phyloP scores from a whole-genome alignment of 1,140 invertebrate genomes.

The Drosophila bipectinata region DNA sequence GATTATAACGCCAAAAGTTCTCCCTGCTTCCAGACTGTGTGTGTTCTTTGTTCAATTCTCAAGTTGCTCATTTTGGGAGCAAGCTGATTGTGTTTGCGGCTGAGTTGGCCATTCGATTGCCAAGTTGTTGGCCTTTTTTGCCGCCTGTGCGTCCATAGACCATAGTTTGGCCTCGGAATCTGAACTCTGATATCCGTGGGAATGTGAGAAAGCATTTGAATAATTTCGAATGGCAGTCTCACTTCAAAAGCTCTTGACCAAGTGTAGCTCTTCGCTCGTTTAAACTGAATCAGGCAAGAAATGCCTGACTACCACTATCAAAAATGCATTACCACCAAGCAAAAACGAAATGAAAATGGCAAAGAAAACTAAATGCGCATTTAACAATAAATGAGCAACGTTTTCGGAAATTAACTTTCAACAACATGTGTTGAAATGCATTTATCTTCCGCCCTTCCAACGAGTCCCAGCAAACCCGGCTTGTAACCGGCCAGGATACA shows the following conservation, averaged over 20 bases:
- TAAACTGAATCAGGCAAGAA: conserved; percentile 52
- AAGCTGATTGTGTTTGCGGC: conserved; percentile 47
- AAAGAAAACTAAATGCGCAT: conserved; percentile 63
- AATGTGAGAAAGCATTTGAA: conserved; percentile 15
- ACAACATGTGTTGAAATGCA: conserved; percentile 80
- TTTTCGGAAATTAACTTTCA: conserved; percentile 80
- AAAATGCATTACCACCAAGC: conserved; percentile 64
- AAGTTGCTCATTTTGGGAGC: conserved; percentile 51
- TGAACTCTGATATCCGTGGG: conserved; percentile 11
- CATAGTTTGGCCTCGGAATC: not conserved
- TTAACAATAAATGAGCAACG: conserved; percentile 75
- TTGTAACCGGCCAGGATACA: conserved; percentile 7
- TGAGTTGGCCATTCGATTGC: conserved; percentile 47
- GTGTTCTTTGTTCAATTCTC: conserved; percentile 53
- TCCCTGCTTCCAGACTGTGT: conserved; percentile 23
- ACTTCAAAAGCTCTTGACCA: conserved; percentile 13
- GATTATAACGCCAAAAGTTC: conserved; percentile 72
- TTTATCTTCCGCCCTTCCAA: conserved; percentile 72
- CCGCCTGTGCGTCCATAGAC: conserved; percentile 8
- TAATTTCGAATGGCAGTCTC: conserved; percentile 6
- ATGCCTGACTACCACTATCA: conserved; percentile 47
- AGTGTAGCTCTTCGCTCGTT: conserved; percentile 35
- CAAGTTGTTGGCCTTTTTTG: conserved; percentile 36
- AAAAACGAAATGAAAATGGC: conserved; percentile 12
- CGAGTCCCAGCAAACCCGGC: conserved; percentile 10